Evolutionary conservation across 2,888 invertebrate genomes (phyloP), one percentile per base, ranked within the genome.

Genomic region (Halictus quadricinctus): DNA sequence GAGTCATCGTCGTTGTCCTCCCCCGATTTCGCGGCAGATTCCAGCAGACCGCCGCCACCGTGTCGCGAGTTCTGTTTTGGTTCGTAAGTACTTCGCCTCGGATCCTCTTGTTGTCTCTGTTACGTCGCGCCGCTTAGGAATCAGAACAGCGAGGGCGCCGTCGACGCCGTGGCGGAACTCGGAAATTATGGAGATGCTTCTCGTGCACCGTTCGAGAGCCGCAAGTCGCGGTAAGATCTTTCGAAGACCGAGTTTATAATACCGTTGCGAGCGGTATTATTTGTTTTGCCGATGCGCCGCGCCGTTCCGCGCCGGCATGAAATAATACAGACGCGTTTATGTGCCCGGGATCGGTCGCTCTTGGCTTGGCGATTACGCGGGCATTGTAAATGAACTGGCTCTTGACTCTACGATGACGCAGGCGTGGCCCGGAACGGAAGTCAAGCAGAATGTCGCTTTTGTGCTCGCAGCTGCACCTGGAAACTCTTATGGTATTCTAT

Each of bases 11-110:
- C 72, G 25, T 48, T 74, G 50, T 50, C 21, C 25, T 54, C 48
- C 0, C 21, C 15, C 1, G 58, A 36, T 21, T 50, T 69, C 29
- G 36, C 18, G 8, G 69, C 58, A 58, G 36, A 25, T 64, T 29
- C 7, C 29, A 29, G 64, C 64, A 15, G 64, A 15, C 58, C 54
- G 43, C 6, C 54, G 72, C 29, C 36, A 41, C 18, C 36, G 50
- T 54, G 66, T 74, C 69, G 25, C 50, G 15, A 76, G 79, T 76
- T 83, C 83, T 83, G 72, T 83, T 85, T 83, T 83, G 70, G 69
- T 83, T 85, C 46, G 58, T 21, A 70, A 70, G 25, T 74, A 66
- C 69, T 77, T 75, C 46, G 58, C 29, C 12, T 69, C 21, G 54
- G 54, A 79, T 75, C n/a, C 69, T 41, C 74, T 10, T 48, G 81